Evolutionary conservation across 2,797 vertebrate species (phyloP).

Genomic region (Echiichthys vipera): DNA sequence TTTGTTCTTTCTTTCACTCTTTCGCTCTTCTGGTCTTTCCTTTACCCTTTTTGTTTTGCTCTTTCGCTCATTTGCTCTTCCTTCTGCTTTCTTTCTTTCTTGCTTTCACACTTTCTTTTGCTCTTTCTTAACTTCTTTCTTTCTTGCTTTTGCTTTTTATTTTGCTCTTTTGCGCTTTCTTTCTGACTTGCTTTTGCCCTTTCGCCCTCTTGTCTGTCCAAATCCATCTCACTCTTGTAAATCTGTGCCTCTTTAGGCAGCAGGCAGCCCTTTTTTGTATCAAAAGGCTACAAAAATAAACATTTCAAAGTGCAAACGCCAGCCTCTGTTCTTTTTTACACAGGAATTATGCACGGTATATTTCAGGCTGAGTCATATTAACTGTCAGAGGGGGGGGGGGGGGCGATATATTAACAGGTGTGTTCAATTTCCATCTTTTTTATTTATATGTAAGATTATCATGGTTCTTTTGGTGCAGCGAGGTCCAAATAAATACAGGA

Average conservation of each 20-base stretch:
- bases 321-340: slow-evolving; percentile 58
- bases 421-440: slow-evolving; percentile 53
- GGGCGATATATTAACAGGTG: slow-evolving; percentile 52
- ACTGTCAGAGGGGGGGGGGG: slow-evolving; percentile 4
- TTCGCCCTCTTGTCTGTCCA: slow-evolving; percentile 23
- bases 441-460: slow-evolving; percentile 60
- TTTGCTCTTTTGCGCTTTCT: not conserved
- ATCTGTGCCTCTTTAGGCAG: slow-evolving; percentile 26
- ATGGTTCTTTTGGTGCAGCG: slow-evolving; percentile 31
- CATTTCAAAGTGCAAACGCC: slow-evolving; percentile 66
- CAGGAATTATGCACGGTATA: slow-evolving; percentile 57
- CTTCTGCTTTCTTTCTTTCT: not conserved
- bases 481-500: slow-evolving; percentile 54
- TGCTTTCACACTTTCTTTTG: slow-evolving; percentile 9
- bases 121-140: no score
- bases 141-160: not conserved
- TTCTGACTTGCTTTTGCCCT: slow-evolving; percentile 14
- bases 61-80: no score
- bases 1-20: not conserved
- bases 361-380: slow-evolving; percentile 52
- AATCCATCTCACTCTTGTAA: slow-evolving; percentile 41
- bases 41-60: no score
- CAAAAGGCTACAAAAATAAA: slow-evolving; percentile 71
- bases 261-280: slow-evolving; percentile 47
- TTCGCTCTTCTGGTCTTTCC: not conserved